A percentile compares a stretch with the other conserved stretches of the same genome.
phyloP scores from a whole-genome alignment of 2,888 invertebrate genomes.

The Nebria brevicollis region DNA sequence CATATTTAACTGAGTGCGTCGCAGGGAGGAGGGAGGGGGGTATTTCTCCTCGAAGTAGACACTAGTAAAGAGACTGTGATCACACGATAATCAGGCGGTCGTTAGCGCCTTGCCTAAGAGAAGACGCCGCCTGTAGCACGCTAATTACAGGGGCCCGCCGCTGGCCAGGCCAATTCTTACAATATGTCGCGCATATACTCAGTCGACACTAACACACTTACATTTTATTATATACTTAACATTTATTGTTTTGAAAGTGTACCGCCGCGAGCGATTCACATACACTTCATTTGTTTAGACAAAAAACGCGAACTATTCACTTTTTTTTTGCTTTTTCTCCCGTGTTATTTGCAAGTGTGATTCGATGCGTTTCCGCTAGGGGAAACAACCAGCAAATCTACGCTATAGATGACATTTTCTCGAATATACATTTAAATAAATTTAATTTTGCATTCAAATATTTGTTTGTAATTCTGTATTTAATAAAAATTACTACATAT shows the following conservation, averaged over 20 bases:
- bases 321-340: background rate
- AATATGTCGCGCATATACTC: constrained; percentile 8
- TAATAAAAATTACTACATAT: no score
- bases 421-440: no score
- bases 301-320: background rate
- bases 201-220: constrained; percentile 15
- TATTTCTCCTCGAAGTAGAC: background rate
- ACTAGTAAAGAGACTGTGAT: constrained; percentile 19
- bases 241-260: constrained; percentile 9
- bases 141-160: constrained; percentile 36
- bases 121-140: constrained; percentile 31
- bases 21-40: constrained; percentile 2
- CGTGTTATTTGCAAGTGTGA: background rate
- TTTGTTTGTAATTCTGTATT: no score
- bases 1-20: constrained; percentile 9
- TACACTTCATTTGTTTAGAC: constrained; percentile 15
- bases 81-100: constrained; percentile 48
- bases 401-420: background rate
- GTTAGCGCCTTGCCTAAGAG: constrained; percentile 38
- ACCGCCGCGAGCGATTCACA: constrained; percentile 2
- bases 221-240: background rate
- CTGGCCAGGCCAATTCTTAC: constrained; percentile 20
- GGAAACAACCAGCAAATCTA: background rate
- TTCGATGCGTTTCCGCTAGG: background rate
- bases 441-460: no score